Base-by-base conservation (phyloP, 1,140 invertebrate genomes). In the Hirudo medicinalis region DNA sequence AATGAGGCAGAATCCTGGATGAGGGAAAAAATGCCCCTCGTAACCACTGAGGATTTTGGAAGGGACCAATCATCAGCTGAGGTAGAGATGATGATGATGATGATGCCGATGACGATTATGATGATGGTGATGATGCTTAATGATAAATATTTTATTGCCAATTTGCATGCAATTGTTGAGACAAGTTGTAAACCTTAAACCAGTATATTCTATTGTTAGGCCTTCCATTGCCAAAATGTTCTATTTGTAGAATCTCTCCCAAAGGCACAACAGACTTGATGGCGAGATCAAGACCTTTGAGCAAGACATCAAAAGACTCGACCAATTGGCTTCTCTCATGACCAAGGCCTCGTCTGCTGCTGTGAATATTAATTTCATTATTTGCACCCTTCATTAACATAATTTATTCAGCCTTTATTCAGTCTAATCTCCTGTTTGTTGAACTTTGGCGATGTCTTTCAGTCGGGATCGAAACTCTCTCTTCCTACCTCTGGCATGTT, bases 1-100 rank as follows among this genome's bases (percentile, higher is more conserved):
- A 97, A 98, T 81, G 95, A 99, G 80, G 90, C 93, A 0, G 94
- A 97, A 77, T 95, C 92, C 0, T 98, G 94, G 93, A 88, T 98
- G 83, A 89, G 91, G 75, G 93, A 97, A 79, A 93, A 93, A 80
- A 88, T 90, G 80, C 87, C 91, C 0, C 82, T 97, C 29, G 90
- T 93, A 2, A 87, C 87, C 77, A 89, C 86, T 40, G 85, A 85
- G 72, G 94, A 97, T 81, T 94, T 91, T 79, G 94, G 94, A 69
- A 96, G 95, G 80, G 94, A 97, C 82, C 92, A 95, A 77, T 89
- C 91, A 0, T 90, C 89, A 76, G 92, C 93, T 0, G 76, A 80
- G 79, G 93, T 80, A 69, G 74, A 71, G 70, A 3, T 69, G 20
- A 25, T 67, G 2, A 25, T 54, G 88, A 90, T 66, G 20, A 72